Conservation (phyloP, 2,888 invertebrate genomes). For the Tuta absoluta region DNA sequence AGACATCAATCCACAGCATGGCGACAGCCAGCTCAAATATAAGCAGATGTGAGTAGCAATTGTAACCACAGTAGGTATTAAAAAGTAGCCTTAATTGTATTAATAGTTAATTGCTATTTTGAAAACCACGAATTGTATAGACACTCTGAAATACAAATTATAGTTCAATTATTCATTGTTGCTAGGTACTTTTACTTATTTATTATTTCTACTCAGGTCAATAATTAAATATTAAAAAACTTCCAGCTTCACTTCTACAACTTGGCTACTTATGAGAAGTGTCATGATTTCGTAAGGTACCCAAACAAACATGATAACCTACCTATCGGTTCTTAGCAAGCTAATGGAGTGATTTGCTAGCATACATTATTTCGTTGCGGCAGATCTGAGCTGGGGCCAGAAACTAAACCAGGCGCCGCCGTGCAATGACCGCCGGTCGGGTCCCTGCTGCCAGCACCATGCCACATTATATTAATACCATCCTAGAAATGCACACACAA, state of each 20-base stretch:
- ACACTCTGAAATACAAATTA: constrained; percentile 23
- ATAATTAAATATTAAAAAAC: constrained; percentile 23
- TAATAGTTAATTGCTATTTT: neutral
- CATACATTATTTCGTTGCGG: constrained; percentile 64
- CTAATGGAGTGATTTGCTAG: constrained; percentile 50
- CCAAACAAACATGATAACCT: neutral
- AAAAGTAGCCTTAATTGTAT: neutral
- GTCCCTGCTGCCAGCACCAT: neutral
- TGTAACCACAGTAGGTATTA: too few species aligned
- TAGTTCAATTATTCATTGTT: constrained; percentile 22
- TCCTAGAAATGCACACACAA: neutral
- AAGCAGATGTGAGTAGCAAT: too few species aligned
- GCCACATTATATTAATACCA: constrained; percentile 19
- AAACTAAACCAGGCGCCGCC: constrained; percentile 33
- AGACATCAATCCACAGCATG: neutral
- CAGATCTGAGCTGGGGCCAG: constrained; percentile 55
- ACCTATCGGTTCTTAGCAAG: constrained; percentile 43
- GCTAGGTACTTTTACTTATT: neutral
- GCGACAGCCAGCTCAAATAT: too few species aligned
- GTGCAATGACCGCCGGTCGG: constrained; percentile 67
- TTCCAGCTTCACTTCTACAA: neutral
- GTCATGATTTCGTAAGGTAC: neutral
- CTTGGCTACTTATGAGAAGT: neutral
- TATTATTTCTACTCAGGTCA: neutral
- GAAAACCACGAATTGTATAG: neutral